phyloP scores from a whole-genome alignment of 2,888 invertebrate genomes.

The Acholoe squamosa region DNA sequence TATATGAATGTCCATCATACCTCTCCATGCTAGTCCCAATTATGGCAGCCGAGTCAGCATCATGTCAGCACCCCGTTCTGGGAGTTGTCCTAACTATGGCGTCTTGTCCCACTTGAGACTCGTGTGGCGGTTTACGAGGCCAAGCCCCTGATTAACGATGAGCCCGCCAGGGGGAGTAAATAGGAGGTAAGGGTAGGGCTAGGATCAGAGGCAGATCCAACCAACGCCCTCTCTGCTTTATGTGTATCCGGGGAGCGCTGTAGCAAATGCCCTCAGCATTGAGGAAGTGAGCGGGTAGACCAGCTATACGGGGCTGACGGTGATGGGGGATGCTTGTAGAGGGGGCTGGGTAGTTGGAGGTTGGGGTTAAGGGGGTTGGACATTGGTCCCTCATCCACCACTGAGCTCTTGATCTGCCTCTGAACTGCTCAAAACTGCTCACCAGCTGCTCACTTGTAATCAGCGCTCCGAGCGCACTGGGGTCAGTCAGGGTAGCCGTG shows the following conservation, averaged over 20 bases:
- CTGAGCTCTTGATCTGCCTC: conserved; percentile 8
- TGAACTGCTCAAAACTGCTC: neutral
- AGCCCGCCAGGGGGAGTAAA: neutral
- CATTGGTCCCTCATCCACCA: neutral
- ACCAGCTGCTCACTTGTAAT: neutral
- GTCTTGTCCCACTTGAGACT: neutral
- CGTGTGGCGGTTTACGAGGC: neutral
- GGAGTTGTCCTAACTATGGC: neutral
- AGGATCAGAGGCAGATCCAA: neutral
- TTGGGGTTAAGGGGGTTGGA: too few species aligned
- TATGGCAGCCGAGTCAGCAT: too few species aligned
- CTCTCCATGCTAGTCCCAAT: too few species aligned
- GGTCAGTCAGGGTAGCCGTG: neutral
- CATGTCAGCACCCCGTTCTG: too few species aligned
- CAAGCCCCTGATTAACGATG: neutral
- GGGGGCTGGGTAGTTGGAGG: too few species aligned
- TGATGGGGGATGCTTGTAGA: too few species aligned
- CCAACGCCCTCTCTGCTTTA: neutral
- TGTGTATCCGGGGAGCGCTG: neutral
- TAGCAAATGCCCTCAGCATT: neutral
- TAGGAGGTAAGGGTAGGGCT: too few species aligned
- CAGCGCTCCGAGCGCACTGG: neutral
- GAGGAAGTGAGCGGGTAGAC: too few species aligned
- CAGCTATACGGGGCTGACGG: too few species aligned
- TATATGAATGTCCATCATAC: too few species aligned